Percentiles rank a stretch among this genome's conserved stretches.
These are phyloP conservation scores for Harpagoxenus sublaevis DNA, from an alignment of 2,888 invertebrate genomes.

Conservation along the genomic window DNA sequence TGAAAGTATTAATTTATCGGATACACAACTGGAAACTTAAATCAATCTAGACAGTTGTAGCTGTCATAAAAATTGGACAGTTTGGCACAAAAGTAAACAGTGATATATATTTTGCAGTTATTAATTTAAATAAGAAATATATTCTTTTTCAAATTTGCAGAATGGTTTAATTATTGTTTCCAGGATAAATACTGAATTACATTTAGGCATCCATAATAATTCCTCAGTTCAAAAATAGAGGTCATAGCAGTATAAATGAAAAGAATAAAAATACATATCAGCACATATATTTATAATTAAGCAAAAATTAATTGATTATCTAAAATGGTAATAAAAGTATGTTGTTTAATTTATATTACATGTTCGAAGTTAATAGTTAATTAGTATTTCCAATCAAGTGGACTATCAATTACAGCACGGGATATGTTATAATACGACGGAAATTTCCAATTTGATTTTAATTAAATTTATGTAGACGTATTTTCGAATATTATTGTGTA, in stretches of 20 bases:
- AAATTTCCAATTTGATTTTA: constrained; percentile 50
- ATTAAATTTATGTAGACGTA: constrained; percentile 41
- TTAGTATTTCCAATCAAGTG: constrained; percentile 34
- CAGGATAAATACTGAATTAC: background rate
- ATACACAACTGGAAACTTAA: constrained; percentile 1
- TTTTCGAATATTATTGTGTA: constrained; percentile 30
- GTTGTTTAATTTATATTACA: constrained; percentile 39
- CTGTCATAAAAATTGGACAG: background rate
- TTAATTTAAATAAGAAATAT: background rate
- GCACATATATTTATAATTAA: constrained; percentile 9
- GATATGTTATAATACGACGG: constrained; percentile 26
- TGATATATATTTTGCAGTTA: background rate
- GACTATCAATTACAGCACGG: constrained; percentile 28
- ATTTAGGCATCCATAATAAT: background rate
- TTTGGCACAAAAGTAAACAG: background rate
- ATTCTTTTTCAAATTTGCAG: background rate
- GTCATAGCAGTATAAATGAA: background rate
- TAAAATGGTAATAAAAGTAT: constrained; percentile 28
- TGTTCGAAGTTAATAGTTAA: constrained; percentile 45
- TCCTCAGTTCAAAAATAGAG: background rate
- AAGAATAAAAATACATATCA: background rate
- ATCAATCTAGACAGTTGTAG: background rate
- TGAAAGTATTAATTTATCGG: constrained; percentile 53
- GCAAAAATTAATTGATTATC: constrained; percentile 29
- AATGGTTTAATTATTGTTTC: background rate